Base-by-base conservation (phyloP, 2,888 invertebrate species). In the Neoitamus cyanurus region DNA sequence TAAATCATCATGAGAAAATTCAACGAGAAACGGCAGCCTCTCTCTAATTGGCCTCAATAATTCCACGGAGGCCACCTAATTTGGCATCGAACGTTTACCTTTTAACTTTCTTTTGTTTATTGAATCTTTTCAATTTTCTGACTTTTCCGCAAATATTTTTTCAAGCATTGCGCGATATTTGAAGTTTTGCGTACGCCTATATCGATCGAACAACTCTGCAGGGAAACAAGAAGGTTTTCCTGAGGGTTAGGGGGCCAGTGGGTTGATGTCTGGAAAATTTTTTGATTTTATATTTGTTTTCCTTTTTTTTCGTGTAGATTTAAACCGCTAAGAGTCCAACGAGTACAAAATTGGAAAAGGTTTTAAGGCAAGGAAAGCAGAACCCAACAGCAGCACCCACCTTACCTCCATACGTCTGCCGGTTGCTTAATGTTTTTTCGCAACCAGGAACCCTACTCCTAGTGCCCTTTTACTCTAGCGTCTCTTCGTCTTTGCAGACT, bases 91-190 rank as follows among this genome's bases (percentile, higher is more conserved):
- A 58, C 58, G 25, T 70, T 73, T 73, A 73, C 73, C 73, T 73
- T 73, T 73, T 73, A 37, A 73, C 73, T 73, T 73, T 73, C 36
- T 58, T 73, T 73, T 73, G 73, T 73, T 73, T 73, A 73, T 37
- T 73, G 73, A 73, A 73, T 73, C 73, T 58, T 73, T 70, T 73
- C 36, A 73, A 73, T 73, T 73, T 73, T 36, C 31, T 7, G 36
- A 36, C 36, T 73, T 73, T 36, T 73, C 73, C 25, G 37, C 36
- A 73, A 73, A 73, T 73, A 73, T 73, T 73, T 73, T 72, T 73
- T 36, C 73, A 73, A 73, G 25, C 25, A 25, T 58, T 9, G 25
- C 25, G 58, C 73, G 73, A 34, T 73, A 73, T 73, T 73, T 73
- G 73, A 73, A 15, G 73, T 73, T 73, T 34, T 15, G 36, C 37